These are phyloP conservation scores for Lycocerus yunnanus DNA, from an alignment of 2,888 invertebrate species.

Conservation along the genomic window DNA sequence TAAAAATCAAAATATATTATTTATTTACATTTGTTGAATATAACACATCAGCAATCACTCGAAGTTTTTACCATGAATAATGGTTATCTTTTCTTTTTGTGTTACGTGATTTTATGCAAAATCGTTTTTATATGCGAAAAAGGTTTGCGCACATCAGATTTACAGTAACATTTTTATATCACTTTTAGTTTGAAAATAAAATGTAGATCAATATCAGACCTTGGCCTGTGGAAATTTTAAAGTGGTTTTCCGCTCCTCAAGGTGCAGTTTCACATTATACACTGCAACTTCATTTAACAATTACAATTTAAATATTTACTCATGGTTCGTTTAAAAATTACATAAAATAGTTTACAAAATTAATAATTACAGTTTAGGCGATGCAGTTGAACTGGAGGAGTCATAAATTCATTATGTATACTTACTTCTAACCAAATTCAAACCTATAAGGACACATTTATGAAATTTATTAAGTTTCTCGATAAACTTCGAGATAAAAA, in stretches of 20 bases:
- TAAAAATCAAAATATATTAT: not conserved
- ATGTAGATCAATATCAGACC: not conserved
- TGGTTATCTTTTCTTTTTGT: not conserved
- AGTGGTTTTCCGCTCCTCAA: not conserved
- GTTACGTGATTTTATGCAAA: not conserved
- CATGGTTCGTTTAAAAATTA: not conserved
- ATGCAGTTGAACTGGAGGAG: not conserved
- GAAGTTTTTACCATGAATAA: not conserved
- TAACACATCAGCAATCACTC: not conserved
- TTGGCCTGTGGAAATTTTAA: not conserved
- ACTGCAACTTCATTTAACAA: not conserved
- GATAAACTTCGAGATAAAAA: not conserved
- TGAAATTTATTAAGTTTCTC: not conserved
- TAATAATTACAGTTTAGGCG: not conserved
- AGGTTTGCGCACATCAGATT: not conserved
- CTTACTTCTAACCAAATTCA: not conserved
- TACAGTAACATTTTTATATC: not conserved
- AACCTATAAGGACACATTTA: not conserved
- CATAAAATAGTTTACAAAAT: too few relatives aligned
- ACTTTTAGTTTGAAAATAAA: not conserved
- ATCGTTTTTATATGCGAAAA: not conserved
- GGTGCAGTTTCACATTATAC: not conserved
- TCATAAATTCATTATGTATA: not conserved
- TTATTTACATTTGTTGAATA: not conserved
- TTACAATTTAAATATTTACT: not conserved